Conservation (phyloP, 2,113 vertebrate species). For the Synodontis membranacea region DNA sequence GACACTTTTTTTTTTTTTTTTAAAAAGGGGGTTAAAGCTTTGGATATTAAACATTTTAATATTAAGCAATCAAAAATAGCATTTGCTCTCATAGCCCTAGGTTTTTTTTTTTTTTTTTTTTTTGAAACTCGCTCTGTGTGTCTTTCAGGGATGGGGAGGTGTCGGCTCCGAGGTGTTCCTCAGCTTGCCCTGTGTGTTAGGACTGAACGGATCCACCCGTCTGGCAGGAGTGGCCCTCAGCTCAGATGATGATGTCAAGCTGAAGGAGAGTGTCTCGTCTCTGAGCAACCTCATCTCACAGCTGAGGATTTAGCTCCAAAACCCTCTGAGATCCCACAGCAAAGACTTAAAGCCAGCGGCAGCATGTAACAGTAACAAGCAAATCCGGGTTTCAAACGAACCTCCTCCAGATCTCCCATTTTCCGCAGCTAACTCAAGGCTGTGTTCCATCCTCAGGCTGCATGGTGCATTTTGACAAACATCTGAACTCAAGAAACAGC, state of each 20-base stretch:
- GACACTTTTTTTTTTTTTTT: background rate
- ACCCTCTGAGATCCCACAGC: background rate
- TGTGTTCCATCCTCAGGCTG: background rate
- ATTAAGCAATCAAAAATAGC: background rate
- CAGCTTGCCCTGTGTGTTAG: constrained; percentile 88
- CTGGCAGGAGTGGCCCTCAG: constrained; percentile 72
- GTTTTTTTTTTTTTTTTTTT: too few species aligned
- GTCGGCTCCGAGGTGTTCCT: constrained; percentile 88
- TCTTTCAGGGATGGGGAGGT: constrained; percentile 78
- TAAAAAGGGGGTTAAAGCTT: background rate
- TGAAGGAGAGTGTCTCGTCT: constrained; percentile 77
- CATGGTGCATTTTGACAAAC: background rate
- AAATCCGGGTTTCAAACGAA: background rate
- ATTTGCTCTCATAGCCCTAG: background rate
- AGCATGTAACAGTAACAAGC: background rate
- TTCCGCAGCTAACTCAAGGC: background rate
- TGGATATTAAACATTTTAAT: background rate
- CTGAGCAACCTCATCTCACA: constrained; percentile 81
- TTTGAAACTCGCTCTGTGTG: background rate
- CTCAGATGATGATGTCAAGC: constrained; percentile 73
- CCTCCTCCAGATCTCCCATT: background rate
- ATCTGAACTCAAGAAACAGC: background rate
- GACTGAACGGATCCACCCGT: constrained; percentile 77
- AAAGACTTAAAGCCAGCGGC: background rate
- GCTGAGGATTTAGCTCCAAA: constrained; percentile 73